Percentiles rank a stretch among this genome's conserved stretches.
These are phyloP conservation scores for Neoseiulus cucumeris DNA, from an alignment of 1,140 invertebrate genomes.

Conservation along the genomic window DNA sequence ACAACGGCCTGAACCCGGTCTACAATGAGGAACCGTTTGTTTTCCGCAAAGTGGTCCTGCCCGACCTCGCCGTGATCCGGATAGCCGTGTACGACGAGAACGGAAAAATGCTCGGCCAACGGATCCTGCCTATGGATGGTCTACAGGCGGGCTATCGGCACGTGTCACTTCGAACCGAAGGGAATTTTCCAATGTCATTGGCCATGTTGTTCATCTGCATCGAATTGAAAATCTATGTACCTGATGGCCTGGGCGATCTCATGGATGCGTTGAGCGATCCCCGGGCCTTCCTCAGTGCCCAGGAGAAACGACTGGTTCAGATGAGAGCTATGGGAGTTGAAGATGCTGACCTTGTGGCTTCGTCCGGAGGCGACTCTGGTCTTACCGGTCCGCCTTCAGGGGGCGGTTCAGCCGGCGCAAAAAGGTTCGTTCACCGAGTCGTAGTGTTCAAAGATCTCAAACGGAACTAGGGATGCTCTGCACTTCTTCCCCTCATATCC, in stretches of 20 bases:
- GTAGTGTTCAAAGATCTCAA: too few relatives aligned
- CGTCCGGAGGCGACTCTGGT: slow-evolving; percentile 2
- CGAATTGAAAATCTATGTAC: slow-evolving; percentile 97
- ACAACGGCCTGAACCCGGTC: slow-evolving; percentile 88
- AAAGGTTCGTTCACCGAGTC: neutral
- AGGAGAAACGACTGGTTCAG: slow-evolving; percentile 64
- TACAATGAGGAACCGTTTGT: slow-evolving; percentile 97
- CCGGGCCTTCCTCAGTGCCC: slow-evolving; percentile 69
- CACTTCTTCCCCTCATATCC: neutral
- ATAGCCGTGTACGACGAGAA: slow-evolving; percentile 99
- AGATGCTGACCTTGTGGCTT: slow-evolving; percentile 36
- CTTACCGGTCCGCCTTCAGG: slow-evolving; percentile 1
- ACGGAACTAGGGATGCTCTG: too few relatives aligned
- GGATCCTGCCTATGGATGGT: slow-evolving; percentile 91
- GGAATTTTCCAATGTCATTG: slow-evolving; percentile 94
- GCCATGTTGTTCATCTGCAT: slow-evolving; percentile 98
- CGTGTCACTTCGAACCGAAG: slow-evolving; percentile 89
- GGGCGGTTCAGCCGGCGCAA: slow-evolving; percentile 2
- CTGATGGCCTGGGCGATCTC: slow-evolving; percentile 94
- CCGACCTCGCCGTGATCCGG: slow-evolving; percentile 85
- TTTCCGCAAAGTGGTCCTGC: slow-evolving; percentile 92
- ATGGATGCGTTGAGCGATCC: slow-evolving; percentile 95
- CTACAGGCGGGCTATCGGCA: slow-evolving; percentile 65
- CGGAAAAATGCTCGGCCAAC: slow-evolving; percentile 83
- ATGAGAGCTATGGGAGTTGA: slow-evolving; percentile 87